A percentile compares a stretch with the other conserved stretches of the same genome.
Conservation (phyloP, 2,797 vertebrate species). For the Adelosebastes latens region DNA sequence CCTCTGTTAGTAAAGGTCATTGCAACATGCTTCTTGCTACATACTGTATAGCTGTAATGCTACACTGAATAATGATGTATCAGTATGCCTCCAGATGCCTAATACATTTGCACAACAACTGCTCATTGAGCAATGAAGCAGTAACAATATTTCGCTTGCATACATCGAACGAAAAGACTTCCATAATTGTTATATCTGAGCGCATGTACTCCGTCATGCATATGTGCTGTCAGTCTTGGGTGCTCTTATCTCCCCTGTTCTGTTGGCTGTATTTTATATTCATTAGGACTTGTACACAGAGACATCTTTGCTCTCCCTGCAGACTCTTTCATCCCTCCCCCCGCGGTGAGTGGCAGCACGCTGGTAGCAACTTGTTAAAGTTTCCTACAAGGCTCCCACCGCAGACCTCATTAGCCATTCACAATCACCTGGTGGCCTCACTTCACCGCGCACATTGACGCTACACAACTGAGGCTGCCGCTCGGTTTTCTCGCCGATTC, state of each 20-base stretch:
- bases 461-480: not conserved
- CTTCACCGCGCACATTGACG: conserved; percentile 27
- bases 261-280: conserved; percentile 13
- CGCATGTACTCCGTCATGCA: not conserved
- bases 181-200: not conserved
- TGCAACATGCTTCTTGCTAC: not conserved
- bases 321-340: conserved; percentile 25
- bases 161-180: not conserved
- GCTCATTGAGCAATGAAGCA: not conserved
- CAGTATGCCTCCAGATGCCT: not conserved
- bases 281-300: conserved; percentile 24
- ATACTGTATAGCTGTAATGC: not conserved
- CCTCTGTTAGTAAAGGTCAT: not conserved
- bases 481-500: conserved; percentile 4
- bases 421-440: conserved; percentile 42
- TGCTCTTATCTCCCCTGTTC: not conserved
- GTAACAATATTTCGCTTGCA: not conserved
- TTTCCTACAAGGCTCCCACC: conserved; percentile 17
- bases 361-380: conserved; percentile 38
- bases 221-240: not conserved
- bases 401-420: conserved; percentile 48
- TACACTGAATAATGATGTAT: not conserved
- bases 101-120: not conserved
- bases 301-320: conserved; percentile 10
- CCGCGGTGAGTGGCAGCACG: not conserved